phyloP scores from a whole-genome alignment of 2,113 vertebrate species.

The Chaetops frenatus region DNA sequence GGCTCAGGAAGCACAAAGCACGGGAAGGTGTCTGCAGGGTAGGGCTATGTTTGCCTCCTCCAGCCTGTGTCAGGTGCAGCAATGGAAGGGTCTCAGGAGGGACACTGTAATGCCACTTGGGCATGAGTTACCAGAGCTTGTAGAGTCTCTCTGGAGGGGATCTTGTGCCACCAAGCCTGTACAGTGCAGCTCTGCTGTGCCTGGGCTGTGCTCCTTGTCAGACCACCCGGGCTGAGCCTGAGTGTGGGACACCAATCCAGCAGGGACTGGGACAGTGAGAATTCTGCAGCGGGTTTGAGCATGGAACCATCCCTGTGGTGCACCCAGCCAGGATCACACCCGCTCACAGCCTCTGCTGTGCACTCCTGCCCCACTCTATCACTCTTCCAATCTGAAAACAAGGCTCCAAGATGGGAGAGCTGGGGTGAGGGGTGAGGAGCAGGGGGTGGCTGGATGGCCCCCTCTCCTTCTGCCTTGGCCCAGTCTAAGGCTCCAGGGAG shows the following conservation, averaged over 20 bases:
- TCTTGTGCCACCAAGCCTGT: not conserved
- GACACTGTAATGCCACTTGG: not conserved
- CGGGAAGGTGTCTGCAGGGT: fast-evolving
- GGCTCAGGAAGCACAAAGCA: not conserved
- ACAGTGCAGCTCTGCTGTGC: fast-evolving
- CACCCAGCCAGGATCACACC: not conserved
- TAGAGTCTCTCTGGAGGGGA: not conserved
- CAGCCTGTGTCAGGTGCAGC: not conserved
- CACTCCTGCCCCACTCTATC: not conserved
- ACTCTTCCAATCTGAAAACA: not conserved
- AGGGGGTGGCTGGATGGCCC: fast-evolving
- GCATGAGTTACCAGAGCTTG: not conserved
- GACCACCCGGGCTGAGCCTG: not conserved
- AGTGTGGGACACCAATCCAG: not conserved
- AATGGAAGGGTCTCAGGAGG: not conserved
- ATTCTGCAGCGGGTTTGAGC: not conserved
- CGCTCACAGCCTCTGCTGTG: not conserved
- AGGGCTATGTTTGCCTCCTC: fast-evolving
- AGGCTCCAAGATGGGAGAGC: fast-evolving
- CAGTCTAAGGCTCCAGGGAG: not conserved
- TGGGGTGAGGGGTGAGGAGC: not conserved
- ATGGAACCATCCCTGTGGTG: not conserved
- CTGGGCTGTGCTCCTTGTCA: not conserved
- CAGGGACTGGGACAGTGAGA: not conserved
- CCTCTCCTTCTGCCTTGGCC: not conserved